A percentile compares a stretch with the other conserved stretches of the same genome.
These are phyloP conservation scores for Bombylius major DNA, from an alignment of 2,888 invertebrate genomes.

Conservation along the genomic window DNA sequence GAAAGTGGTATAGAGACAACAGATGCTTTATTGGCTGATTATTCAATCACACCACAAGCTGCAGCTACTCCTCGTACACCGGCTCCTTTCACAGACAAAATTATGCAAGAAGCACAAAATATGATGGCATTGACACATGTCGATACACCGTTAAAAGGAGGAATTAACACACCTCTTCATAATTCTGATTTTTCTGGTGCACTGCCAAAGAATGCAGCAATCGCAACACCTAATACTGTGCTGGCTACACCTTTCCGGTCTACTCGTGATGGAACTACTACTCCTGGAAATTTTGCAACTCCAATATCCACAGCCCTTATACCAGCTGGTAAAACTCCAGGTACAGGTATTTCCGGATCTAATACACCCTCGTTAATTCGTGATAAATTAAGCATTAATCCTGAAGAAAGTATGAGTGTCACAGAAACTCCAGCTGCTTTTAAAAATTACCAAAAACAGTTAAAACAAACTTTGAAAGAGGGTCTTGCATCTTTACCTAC, in stretches of 20 bases:
- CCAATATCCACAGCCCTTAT: conserved; percentile 41
- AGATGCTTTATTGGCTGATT: conserved; percentile 81
- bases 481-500: conserved; percentile 71
- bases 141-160: conserved; percentile 94
- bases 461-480: conserved; percentile 60
- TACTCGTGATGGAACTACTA: conserved; percentile 43
- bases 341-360: conserved; percentile 1
- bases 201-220: conserved; percentile 54
- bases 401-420: conserved; percentile 63
- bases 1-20: conserved; percentile 67
- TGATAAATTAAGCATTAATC: conserved; percentile 91
- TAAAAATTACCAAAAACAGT: conserved; percentile 55
- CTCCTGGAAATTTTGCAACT: conserved; percentile 48
- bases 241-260: conserved; percentile 73
- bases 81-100: conserved; percentile 66
- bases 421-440: conserved; percentile 58
- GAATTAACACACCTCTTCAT: conserved; percentile 84
- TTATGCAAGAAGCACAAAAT: conserved; percentile 92
- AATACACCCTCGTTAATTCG: conserved; percentile 65
- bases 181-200: conserved; percentile 80
- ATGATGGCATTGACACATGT: conserved; percentile 97
- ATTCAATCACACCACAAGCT: conserved; percentile 63
- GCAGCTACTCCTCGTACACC: conserved; percentile 76
- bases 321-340: conserved; percentile 26
- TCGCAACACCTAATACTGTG: conserved; percentile 84